Evolutionary conservation across 1,140 invertebrate species (phyloP), one percentile per base, ranked within the genome.

Genomic region (Leptonema lineaticorne): DNA sequence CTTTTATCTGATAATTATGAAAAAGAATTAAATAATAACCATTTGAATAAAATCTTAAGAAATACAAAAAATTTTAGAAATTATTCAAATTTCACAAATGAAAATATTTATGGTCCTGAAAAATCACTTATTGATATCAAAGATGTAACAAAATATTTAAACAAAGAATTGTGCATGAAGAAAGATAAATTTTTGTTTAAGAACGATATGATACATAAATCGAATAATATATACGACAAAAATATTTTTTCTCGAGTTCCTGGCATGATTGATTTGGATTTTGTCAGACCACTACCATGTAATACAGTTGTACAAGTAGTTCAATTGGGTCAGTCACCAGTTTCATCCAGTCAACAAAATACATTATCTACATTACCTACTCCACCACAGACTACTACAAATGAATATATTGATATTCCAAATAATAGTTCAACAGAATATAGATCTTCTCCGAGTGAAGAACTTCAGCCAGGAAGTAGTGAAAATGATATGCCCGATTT

Each of bases 261-360:
- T 6, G 73, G 74, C 56, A 63, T 80, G 20, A 73, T 75, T 45
- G 74, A 67, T 50, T 48, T 76, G 2, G 76, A 80, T 63, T 81
- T 77, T 73, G 75, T 81, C 26, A 73, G 76, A 27, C 78, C 79
- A 5, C 56, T 63, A 11, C 72, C 69, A 4, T 37, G 70, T 29
- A 73, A 77, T 62, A 56, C 69, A 1, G 64, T 77, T 46, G 80
- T 83, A 11, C 76, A 81, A 71, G 79, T 83, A 8, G 80, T 82
- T 14, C 81, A 83, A 72, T 77, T 83, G 1, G 81, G 81, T 0
- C 80, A 83, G 64, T 67, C 80, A 27, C 80, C 81, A 3, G 81
- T 82, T 3, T 81, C 79, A 69, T 77, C 79, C 41, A 75, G 78
- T 16, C 79, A 79, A 3, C 81, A 81, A 74, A 82, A 81, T 70